Evolutionary conservation across 2,888 invertebrate genomes (phyloP).

Genomic region (Pemphredon lugubris): DNA sequence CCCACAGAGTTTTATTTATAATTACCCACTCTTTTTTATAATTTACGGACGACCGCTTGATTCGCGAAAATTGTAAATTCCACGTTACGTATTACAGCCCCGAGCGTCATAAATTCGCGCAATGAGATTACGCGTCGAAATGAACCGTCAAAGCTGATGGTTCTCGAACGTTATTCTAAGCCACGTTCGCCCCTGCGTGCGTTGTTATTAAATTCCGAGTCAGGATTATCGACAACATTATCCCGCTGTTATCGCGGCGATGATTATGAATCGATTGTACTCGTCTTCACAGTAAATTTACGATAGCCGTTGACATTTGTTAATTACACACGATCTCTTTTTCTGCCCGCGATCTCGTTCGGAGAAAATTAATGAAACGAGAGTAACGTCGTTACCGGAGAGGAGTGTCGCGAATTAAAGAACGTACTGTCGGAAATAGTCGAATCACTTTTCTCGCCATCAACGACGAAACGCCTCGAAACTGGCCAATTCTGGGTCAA

Average conservation of each 20-base stretch:
- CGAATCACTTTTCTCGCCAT: no score
- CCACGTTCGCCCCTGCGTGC: constrained; percentile 12
- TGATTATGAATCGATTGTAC: constrained; percentile 1
- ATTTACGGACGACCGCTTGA: no score
- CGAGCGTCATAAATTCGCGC: no score
- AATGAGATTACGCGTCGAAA: constrained; percentile 26
- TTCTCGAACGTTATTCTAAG: constrained; percentile 28
- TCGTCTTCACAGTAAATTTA: not conserved
- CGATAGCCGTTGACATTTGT: not conserved
- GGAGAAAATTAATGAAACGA: no score
- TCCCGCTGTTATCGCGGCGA: not conserved
- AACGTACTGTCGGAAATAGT: no score
- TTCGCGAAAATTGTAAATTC: no score
- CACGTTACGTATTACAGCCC: no score
- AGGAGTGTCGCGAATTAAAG: no score
- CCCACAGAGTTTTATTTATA: no score
- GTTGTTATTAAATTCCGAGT: constrained; percentile 27
- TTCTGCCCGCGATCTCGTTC: not conserved
- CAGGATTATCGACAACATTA: constrained; percentile 12
- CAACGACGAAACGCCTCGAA: no score
- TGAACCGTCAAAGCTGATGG: constrained; percentile 16
- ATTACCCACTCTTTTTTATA: no score
- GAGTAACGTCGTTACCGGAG: no score
- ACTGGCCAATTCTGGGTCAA: not conserved
- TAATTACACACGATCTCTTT: not conserved